Percentiles rank a stretch among this genome's conserved stretches.
Evolutionary conservation across 2,113 vertebrate species (phyloP).

Genomic region (Nannospalax galili): DNA sequence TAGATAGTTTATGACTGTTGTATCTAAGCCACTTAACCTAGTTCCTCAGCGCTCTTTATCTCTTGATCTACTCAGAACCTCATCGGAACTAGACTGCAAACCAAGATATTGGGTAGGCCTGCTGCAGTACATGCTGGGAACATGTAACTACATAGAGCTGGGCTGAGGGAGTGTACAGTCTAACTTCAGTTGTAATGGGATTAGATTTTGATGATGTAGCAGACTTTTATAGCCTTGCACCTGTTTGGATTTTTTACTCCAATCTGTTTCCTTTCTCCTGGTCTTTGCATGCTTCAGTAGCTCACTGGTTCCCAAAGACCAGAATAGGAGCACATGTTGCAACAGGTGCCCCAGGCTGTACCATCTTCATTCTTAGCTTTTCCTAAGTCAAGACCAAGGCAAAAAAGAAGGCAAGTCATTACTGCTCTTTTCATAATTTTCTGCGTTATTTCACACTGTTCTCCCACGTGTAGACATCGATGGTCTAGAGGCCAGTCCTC

Average conservation of each 20-base stretch:
- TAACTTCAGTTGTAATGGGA: background rate
- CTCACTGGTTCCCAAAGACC: background rate
- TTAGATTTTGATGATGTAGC: background rate
- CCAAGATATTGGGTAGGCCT: too few relatives aligned
- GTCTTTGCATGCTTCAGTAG: background rate
- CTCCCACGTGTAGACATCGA: too few relatives aligned
- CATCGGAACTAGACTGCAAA: background rate
- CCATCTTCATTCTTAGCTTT: background rate
- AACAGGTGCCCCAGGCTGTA: background rate
- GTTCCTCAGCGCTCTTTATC: background rate
- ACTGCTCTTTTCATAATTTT: background rate
- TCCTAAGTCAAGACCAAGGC: background rate
- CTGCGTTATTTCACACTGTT: background rate
- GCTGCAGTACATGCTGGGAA: too few relatives aligned
- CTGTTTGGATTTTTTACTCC: background rate
- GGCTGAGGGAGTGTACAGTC: background rate
- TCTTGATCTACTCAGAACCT: rapidly evolving
- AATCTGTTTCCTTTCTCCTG: background rate
- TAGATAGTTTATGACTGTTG: background rate
- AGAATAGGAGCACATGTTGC: too few relatives aligned
- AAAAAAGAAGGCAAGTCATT: background rate
- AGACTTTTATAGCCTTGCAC: too few relatives aligned
- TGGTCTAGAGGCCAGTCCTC: too few relatives aligned
- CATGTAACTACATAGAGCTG: too few relatives aligned
- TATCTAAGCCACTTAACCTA: background rate